These are phyloP conservation scores for Dryomyza anilis DNA, from an alignment of 2,888 invertebrate genomes.

Conservation along the genomic window DNA sequence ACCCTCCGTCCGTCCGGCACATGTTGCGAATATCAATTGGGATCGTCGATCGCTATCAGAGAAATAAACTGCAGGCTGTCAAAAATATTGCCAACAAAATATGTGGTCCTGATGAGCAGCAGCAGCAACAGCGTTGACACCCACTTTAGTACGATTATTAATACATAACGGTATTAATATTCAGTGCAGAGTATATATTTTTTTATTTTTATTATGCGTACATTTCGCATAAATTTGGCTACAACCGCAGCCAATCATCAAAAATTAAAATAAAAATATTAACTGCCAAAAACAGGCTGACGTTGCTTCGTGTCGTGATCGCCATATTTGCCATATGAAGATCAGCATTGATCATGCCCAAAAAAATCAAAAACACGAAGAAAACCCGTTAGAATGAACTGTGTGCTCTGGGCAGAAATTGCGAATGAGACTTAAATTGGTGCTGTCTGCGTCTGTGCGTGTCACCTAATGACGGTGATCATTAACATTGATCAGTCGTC, in stretches of 20 bases:
- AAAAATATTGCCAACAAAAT: too few species aligned
- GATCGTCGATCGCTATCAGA: too few species aligned
- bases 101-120: too few species aligned
- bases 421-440: too few species aligned
- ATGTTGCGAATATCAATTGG: neutral
- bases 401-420: too few species aligned
- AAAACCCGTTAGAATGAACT: too few species aligned
- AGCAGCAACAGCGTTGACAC: neutral
- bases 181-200: neutral
- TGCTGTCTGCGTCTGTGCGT: too few species aligned
- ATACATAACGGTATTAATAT: conserved; percentile 19
- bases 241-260: neutral
- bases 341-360: neutral
- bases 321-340: neutral
- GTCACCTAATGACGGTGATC: too few species aligned
- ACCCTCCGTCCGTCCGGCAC: neutral
- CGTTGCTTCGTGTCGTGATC: neutral
- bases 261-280: neutral
- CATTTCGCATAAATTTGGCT: neutral
- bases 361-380: neutral
- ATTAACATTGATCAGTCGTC: too few species aligned
- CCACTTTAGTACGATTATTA: too few species aligned
- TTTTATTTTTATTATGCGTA: neutral
- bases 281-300: neutral
- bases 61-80: too few species aligned